phyloP scores from a whole-genome alignment of 35 echinoderm and acorn worm species.

The Ophiothrix spiculata region DNA sequence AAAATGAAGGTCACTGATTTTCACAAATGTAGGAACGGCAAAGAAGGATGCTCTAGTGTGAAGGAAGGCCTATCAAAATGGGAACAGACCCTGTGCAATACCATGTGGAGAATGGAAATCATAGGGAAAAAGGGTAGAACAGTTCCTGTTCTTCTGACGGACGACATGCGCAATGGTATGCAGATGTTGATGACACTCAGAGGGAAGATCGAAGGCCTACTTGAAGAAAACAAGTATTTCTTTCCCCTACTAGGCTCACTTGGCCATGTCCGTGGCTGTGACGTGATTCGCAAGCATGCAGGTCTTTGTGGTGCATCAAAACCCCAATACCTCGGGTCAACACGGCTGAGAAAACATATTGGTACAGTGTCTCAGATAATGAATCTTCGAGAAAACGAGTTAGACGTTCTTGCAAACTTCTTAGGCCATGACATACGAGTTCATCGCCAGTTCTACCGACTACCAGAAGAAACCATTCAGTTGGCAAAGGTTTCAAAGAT shows the following conservation, averaged over 20 bases:
- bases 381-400: slow-evolving; percentile 68
- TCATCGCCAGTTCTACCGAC: slow-evolving; percentile 60
- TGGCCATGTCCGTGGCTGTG: slow-evolving; percentile 46
- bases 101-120: slow-evolving; percentile 54
- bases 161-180: slow-evolving; percentile 24
- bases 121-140: slow-evolving; percentile 53
- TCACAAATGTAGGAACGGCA: slow-evolving; percentile 51
- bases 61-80: slow-evolving; percentile 51
- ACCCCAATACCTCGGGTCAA: slow-evolving; percentile 47
- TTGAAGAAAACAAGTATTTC: slow-evolving; percentile 38
- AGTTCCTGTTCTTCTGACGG: slow-evolving; percentile 52
- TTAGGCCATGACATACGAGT: slow-evolving; percentile 60
- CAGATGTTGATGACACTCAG: slow-evolving; percentile 15
- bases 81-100: slow-evolving; percentile 58
- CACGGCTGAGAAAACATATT: slow-evolving; percentile 70
- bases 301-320: slow-evolving; percentile 21
- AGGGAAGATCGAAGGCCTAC: slow-evolving; percentile 29
- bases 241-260: slow-evolving; percentile 21
- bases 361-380: slow-evolving; percentile 66
- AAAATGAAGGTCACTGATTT: slow-evolving; percentile 60
- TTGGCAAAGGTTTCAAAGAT: slow-evolving; percentile 64
- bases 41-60: slow-evolving; percentile 11
- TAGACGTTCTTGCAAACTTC: slow-evolving; percentile 69
- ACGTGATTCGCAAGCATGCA: slow-evolving; percentile 31
- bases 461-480: slow-evolving; percentile 60